Conservation (phyloP, 1,140 invertebrate genomes). For the Cotesia glomerata region DNA sequence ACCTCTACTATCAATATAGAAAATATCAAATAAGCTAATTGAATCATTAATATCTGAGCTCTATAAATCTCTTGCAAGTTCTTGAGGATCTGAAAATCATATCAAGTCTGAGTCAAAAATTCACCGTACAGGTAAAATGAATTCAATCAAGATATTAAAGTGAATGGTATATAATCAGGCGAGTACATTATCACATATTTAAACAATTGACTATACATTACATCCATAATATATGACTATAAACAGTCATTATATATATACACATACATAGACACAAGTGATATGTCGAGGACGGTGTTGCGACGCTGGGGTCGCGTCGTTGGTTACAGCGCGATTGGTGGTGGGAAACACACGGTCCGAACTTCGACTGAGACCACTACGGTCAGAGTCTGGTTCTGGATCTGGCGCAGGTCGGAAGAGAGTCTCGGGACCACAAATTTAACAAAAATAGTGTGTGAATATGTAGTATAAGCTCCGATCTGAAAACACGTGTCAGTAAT, state of each 20-base stretch:
- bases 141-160: no score
- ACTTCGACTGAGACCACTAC: constrained; percentile 40
- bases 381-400: constrained; percentile 41
- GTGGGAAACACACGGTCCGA: constrained; percentile 45
- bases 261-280: background rate
- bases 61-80: no score
- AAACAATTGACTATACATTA: no score
- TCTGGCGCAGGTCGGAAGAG: constrained; percentile 42
- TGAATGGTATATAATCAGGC: no score
- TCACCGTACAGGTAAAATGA: no score
- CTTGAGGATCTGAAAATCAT: no score
- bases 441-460: background rate
- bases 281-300: background rate
- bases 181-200: no score
- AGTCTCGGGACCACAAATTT: background rate
- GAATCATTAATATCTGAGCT: no score
- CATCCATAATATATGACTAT: no score
- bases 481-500: background rate
- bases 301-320: constrained; percentile 11
- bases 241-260: background rate
- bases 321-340: constrained; percentile 12
- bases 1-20: no score
- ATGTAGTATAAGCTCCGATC: background rate
- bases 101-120: no score
- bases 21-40: no score